Conservation (phyloP, 2,113 vertebrate species). For the Macaca fascicularis region DNA sequence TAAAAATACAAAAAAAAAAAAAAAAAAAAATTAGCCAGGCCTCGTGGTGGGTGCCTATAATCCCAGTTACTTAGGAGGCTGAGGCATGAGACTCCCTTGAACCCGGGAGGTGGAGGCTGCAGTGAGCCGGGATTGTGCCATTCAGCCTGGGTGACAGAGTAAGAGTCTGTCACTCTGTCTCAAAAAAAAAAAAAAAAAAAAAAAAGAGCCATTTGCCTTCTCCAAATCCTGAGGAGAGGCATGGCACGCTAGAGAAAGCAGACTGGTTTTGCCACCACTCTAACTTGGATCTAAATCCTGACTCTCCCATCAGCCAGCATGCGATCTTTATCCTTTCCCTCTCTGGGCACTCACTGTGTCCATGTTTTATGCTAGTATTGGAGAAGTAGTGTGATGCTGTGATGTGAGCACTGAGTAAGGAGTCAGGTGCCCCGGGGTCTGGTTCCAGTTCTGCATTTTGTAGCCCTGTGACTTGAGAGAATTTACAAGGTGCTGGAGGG, state of each 20-base stretch:
- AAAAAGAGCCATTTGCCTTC: not conserved
- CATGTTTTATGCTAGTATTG: not conserved
- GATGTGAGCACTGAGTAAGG: not conserved
- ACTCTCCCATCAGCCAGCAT: not conserved
- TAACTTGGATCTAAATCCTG: not conserved
- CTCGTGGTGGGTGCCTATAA: too few species aligned
- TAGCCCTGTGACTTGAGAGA: not conserved
- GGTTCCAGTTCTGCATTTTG: not conserved
- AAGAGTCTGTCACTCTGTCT: too few species aligned
- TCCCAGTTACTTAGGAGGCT: too few species aligned
- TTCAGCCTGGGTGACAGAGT: too few species aligned
- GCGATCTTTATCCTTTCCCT: not conserved
- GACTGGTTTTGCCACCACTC: accelerated
- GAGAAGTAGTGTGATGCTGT: not conserved
- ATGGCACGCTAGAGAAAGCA: accelerated
- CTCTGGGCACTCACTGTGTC: not conserved
- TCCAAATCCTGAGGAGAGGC: not conserved
- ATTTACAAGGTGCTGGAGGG: not conserved
- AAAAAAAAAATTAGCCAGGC: too few species aligned
- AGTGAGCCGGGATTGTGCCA: too few species aligned
- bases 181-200: too few species aligned
- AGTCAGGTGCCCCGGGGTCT: not conserved
- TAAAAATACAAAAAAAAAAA: too few species aligned
- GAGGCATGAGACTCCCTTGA: too few species aligned
- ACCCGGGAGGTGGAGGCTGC: too few species aligned